phyloP scores from a whole-genome alignment of 2,113 vertebrate species.

The Arvicanthis niloticus region DNA sequence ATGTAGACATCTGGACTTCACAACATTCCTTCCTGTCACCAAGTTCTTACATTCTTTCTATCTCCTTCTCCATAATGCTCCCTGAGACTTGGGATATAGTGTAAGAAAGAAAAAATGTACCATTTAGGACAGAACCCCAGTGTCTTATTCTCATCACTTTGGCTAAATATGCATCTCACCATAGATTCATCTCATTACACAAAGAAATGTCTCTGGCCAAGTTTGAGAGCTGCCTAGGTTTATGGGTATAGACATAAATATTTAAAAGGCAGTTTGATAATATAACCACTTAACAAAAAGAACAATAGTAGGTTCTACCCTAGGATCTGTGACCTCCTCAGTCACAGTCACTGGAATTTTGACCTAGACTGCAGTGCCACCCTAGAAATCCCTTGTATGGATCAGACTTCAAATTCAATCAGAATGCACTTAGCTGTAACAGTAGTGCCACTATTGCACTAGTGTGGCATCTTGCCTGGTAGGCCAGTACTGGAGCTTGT shows the following conservation, averaged over 20 bases:
- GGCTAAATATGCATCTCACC: not conserved
- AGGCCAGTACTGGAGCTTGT: not conserved
- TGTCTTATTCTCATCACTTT: not conserved
- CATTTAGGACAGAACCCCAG: not conserved
- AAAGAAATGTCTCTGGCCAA: not conserved
- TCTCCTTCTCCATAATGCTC: too few relatives aligned
- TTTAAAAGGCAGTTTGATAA: not conserved
- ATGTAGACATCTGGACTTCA: too few relatives aligned
- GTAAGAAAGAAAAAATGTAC: not conserved
- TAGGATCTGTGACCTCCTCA: not conserved
- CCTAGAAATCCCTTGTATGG: not conserved
- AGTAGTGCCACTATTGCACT: not conserved
- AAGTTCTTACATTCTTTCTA: not conserved
- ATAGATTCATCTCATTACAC: not conserved
- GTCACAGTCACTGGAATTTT: not conserved
- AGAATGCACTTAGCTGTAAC: not conserved
- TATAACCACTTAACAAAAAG: not conserved
- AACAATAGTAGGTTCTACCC: not conserved
- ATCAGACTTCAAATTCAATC: not conserved
- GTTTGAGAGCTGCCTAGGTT: not conserved
- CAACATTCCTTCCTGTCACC: not conserved
- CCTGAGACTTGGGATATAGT: not conserved
- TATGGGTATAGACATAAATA: not conserved
- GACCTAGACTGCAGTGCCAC: not conserved
- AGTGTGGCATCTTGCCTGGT: not conserved